Evolutionary conservation across 2,113 vertebrate species (phyloP).

Genomic region (Anoura caudifer): DNA sequence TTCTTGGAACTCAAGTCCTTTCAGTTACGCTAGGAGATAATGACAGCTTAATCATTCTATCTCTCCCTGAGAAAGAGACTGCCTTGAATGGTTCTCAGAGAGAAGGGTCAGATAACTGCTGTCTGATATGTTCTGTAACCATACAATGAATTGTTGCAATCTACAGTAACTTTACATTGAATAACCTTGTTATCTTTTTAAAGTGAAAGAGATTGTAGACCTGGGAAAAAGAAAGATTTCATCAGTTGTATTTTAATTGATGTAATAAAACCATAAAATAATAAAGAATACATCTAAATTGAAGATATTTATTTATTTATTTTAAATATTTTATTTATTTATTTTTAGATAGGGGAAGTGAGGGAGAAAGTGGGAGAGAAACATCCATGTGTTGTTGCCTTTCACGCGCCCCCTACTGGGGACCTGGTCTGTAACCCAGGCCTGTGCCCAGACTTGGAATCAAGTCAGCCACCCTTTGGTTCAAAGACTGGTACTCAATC

Average conservation of each 20-base stretch:
- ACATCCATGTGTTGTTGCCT: too few relatives aligned
- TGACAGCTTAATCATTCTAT: not conserved
- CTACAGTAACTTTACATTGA: not conserved
- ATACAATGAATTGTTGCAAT: not conserved
- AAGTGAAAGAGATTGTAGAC: not conserved
- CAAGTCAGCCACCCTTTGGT: too few relatives aligned
- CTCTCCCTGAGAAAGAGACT: not conserved
- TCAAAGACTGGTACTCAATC: too few relatives aligned
- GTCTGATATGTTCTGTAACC: not conserved
- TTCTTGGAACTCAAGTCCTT: not conserved
- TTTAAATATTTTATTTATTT: too few relatives aligned
- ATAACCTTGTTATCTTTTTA: not conserved
- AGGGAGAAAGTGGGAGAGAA: too few relatives aligned
- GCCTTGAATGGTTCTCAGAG: not conserved
- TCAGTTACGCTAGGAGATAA: not conserved
- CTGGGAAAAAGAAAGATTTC: not conserved
- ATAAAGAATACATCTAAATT: not conserved
- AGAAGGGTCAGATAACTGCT: not conserved
- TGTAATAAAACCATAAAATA: conserved; percentile 14
- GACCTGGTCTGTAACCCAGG: too few relatives aligned
- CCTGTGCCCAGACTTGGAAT: too few relatives aligned
- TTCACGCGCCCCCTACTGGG: too few relatives aligned
- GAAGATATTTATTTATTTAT: too few relatives aligned
- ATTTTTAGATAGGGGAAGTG: too few relatives aligned
- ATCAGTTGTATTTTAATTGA: conserved; percentile 6